These are phyloP conservation scores for Tyto alba DNA, from an alignment of 2,113 vertebrate genomes.

Conservation along the genomic window DNA sequence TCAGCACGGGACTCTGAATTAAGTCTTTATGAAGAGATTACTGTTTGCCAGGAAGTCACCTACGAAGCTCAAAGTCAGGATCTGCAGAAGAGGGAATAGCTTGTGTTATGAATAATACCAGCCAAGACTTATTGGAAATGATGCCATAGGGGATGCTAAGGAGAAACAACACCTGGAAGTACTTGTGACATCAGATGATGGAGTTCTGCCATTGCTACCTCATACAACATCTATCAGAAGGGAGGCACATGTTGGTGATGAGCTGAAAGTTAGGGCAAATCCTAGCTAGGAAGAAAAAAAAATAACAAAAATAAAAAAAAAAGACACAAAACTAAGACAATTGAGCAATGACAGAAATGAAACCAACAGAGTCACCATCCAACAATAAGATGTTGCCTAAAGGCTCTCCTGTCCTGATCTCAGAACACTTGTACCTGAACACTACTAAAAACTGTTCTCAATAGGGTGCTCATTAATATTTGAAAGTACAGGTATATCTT, in stretches of 20 bases:
- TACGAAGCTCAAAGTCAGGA: not conserved
- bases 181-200: not conserved
- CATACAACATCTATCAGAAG: not conserved
- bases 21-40: not conserved
- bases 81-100: not conserved
- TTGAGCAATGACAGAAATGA: not conserved
- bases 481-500: not conserved
- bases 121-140: not conserved
- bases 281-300: not conserved
- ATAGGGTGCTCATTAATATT: not conserved
- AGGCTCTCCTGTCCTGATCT: not conserved
- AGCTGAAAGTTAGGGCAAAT: not conserved
- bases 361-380: not conserved
- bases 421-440: not conserved
- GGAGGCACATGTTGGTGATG: not conserved
- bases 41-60: not conserved
- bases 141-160: not conserved
- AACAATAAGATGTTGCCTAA: not conserved
- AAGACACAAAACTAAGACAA: not conserved
- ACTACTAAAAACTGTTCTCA: not conserved
- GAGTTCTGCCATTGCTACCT: not conserved
- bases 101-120: not conserved
- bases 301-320: not conserved
- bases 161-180: not conserved
- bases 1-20: not conserved